phyloP scores from a whole-genome alignment of 2,888 invertebrate genomes.

The Neoaliturus tenellus region DNA sequence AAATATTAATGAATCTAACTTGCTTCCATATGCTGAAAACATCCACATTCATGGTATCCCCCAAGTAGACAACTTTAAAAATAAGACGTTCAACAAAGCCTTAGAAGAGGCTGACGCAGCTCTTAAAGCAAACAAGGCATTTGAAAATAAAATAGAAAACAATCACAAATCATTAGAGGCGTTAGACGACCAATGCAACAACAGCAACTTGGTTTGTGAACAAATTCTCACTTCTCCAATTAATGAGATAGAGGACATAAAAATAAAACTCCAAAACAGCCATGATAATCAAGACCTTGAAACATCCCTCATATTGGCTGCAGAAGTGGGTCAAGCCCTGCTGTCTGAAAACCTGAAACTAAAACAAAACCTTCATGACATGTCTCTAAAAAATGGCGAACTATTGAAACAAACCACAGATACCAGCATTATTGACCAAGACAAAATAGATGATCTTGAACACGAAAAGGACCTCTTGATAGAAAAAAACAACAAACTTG shows the following conservation, averaged over 20 bases:
- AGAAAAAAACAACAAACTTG: constrained; percentile 6
- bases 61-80: background rate
- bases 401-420: constrained; percentile 17
- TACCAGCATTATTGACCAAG: background rate
- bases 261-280: constrained; percentile 8
- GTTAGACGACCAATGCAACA: background rate
- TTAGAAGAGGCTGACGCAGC: background rate
- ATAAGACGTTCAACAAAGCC: constrained; percentile 1
- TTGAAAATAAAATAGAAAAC: background rate
- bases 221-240: background rate
- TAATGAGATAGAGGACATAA: background rate
- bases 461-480: background rate
- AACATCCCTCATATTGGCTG: constrained; percentile 7
- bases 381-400: constrained; percentile 19
- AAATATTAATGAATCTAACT: background rate
- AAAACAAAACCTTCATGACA: background rate
- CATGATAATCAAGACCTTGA: background rate
- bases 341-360: background rate
- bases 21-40: background rate
- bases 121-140: background rate
- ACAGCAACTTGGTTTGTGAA: background rate
- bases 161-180: background rate
- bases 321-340: background rate
- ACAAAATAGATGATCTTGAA: constrained; percentile 26
- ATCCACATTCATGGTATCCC: background rate